phyloP scores from a whole-genome alignment of 2,888 invertebrate species.

The Drosophila anceps region DNA sequence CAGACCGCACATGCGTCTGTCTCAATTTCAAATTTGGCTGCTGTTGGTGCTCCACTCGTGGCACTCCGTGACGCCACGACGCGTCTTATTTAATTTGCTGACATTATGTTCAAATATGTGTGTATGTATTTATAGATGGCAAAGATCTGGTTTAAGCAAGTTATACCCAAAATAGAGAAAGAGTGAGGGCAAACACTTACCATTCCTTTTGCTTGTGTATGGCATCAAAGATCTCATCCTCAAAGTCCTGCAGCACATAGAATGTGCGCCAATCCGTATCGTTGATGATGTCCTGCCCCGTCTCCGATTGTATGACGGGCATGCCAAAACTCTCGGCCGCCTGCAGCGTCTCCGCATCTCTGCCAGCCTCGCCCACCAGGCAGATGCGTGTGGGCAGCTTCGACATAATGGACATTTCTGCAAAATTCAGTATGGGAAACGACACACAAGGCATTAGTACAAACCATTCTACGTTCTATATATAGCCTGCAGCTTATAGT shows the following conservation, averaged over 20 bases:
- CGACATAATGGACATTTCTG: conserved; percentile 83
- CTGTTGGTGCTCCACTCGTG: conserved; percentile 46
- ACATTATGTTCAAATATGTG: conserved; percentile 30
- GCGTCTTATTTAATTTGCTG: conserved; percentile 47
- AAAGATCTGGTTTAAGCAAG: background rate
- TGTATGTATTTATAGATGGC: conserved; percentile 24
- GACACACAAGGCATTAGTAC: conserved; percentile 40
- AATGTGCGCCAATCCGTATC: conserved; percentile 88
- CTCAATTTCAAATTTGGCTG: conserved; percentile 75
- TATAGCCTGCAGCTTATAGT: conserved; percentile 48
- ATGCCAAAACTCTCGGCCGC: conserved; percentile 88
- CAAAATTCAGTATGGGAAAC: conserved; percentile 16
- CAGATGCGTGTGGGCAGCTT: conserved; percentile 87
- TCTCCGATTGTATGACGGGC: conserved; percentile 88
- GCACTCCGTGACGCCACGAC: conserved; percentile 46
- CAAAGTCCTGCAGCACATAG: conserved; percentile 90
- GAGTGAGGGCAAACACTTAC: conserved; percentile 82
- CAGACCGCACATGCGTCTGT: conserved; percentile 56
- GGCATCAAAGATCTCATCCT: conserved; percentile 88
- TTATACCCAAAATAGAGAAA: no score
- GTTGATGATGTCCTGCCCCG: conserved; percentile 87
- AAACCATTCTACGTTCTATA: conserved; percentile 21
- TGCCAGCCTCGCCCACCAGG: conserved; percentile 87
- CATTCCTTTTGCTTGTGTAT: conserved; percentile 88
- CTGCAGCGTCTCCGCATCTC: conserved; percentile 86